These are phyloP conservation scores for Thymelicus acteon DNA, from an alignment of 2,888 invertebrate species.

Conservation along the genomic window DNA sequence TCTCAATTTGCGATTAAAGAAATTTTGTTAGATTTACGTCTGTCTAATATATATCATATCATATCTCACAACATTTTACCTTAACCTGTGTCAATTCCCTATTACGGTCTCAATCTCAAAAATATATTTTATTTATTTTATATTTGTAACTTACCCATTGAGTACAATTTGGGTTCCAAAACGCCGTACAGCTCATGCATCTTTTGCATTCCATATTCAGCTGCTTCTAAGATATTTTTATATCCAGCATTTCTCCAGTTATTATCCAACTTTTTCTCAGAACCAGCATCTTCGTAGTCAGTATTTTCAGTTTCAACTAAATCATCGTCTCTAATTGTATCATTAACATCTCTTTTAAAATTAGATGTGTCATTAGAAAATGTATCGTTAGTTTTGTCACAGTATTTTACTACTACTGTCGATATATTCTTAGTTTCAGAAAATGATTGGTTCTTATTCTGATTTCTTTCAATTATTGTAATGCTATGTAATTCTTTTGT, in stretches of 20 bases:
- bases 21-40: too few species aligned
- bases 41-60: too few species aligned
- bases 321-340: slow-evolving; percentile 41
- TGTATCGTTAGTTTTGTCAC: slow-evolving; percentile 66
- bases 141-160: slow-evolving; percentile 84
- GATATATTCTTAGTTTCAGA: slow-evolving; percentile 73
- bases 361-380: slow-evolving; percentile 20
- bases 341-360: slow-evolving; percentile 49
- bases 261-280: slow-evolving; percentile 42
- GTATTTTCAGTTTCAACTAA: slow-evolving; percentile 47
- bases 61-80: too few species aligned
- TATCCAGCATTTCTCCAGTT: slow-evolving; percentile 61
- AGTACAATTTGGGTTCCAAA: slow-evolving; percentile 88
- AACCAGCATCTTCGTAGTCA: slow-evolving; percentile 38
- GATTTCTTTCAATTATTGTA: slow-evolving; percentile 74
- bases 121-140: too few species aligned
- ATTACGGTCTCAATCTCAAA: too few species aligned
- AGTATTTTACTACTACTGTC: slow-evolving; percentile 75
- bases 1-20: too few species aligned
- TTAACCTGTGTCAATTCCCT: too few species aligned
- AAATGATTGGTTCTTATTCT: slow-evolving; percentile 68
- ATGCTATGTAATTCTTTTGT: slow-evolving; percentile 75
- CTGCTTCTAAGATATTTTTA: slow-evolving; percentile 86
- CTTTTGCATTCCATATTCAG: slow-evolving; percentile 87
- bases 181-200: slow-evolving; percentile 87